Percentiles rank a stretch among this genome's conserved stretches.
Evolutionary conservation across 2,888 invertebrate species (phyloP).

Genomic region (Lordiphosa fenestrarum): DNA sequence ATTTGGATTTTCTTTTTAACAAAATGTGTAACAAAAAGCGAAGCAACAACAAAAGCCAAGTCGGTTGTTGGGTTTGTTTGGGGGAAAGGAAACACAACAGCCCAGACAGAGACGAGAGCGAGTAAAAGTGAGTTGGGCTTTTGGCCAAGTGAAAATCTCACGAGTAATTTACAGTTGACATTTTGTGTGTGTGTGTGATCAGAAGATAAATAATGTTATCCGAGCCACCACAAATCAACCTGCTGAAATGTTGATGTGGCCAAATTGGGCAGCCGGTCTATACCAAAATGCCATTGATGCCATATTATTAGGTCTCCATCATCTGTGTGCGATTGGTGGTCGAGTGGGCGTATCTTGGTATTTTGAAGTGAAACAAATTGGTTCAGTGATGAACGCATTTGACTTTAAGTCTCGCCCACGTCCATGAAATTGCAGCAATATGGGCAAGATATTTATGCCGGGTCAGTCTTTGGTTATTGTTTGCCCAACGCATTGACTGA

Average conservation of each 20-base stretch:
- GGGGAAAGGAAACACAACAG: not conserved
- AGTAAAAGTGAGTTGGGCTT: conserved; percentile 2
- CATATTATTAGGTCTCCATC: conserved; percentile 13
- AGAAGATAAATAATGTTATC: conserved; percentile 2
- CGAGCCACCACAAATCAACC: conserved; percentile 11
- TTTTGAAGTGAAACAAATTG: too few species aligned
- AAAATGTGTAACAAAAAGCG: not conserved
- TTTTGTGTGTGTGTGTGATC: conserved; percentile 4
- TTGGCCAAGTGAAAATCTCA: conserved; percentile 14
- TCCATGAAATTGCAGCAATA: not conserved
- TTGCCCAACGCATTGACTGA: too few species aligned
- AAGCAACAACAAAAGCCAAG: conserved; percentile 12
- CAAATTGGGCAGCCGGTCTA: conserved; percentile 54
- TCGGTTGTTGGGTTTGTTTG: not conserved
- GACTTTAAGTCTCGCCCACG: too few species aligned
- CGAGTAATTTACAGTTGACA: conserved; percentile 45
- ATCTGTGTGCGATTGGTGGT: not conserved
- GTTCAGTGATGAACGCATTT: too few species aligned
- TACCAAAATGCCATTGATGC: conserved; percentile 34
- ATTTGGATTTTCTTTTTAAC: not conserved
- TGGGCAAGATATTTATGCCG: too few species aligned
- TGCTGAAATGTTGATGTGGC: conserved; percentile 54
- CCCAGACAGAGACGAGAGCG: too few species aligned
- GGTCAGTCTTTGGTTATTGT: too few species aligned
- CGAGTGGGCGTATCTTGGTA: conserved; percentile 20